A percentile compares a stretch with the other conserved stretches of the same genome.
These are phyloP conservation scores for Zeus faber DNA, from an alignment of 2,113 vertebrate genomes.

Conservation along the genomic window DNA sequence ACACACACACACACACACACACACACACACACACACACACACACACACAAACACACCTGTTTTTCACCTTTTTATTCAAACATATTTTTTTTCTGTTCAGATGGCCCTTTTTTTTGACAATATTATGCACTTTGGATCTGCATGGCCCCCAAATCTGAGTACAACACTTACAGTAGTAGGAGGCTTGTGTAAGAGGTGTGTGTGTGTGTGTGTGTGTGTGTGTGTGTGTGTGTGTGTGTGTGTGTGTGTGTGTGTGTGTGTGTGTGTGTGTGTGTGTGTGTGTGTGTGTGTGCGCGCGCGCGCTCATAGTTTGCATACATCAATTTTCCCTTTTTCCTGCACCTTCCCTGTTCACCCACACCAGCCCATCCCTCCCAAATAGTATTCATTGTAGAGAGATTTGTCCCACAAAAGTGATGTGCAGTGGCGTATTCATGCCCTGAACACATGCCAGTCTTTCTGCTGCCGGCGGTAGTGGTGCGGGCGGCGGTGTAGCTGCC, in stretches of 20 bases:
- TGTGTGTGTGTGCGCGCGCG: constrained; percentile 14
- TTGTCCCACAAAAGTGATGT: constrained; percentile 2
- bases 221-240: not conserved
- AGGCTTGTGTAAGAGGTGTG: no score
- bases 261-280: not conserved
- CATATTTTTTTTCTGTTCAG: no score
- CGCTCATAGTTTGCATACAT: no score
- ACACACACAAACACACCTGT: not conserved
- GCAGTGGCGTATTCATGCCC: constrained; percentile 19
- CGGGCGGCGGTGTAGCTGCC: constrained; percentile 15
- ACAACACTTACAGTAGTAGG: no score
- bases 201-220: constrained; percentile 6
- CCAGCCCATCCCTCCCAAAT: not conserved
- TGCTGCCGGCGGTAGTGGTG: no score
- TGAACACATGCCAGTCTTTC: constrained; percentile 7
- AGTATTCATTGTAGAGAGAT: constrained; percentile 1
- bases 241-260: constrained; percentile 1
- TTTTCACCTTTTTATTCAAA: not conserved
- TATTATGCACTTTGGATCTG: no score
- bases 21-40: constrained; percentile 1
- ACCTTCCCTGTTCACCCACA: not conserved
- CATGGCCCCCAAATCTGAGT: no score
- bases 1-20: not conserved
- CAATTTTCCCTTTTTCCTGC: no score
- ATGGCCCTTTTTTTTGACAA: no score